Conservation (phyloP, 1,140 invertebrate species). For the Tigriopus japonicus region DNA sequence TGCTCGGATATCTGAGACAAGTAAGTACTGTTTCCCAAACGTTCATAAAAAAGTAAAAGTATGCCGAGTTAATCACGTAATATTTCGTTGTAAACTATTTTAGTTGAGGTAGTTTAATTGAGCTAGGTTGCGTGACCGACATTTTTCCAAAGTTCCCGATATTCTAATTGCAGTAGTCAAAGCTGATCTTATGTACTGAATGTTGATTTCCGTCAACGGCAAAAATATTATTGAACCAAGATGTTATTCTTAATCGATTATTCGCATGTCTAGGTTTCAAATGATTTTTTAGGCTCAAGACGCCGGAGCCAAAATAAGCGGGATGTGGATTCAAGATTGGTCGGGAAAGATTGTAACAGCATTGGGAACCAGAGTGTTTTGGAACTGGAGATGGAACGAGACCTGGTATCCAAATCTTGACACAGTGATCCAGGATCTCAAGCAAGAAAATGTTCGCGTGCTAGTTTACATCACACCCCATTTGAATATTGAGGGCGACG, state of each 20-base stretch:
- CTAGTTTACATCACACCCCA: conserved; percentile 28
- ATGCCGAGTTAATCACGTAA: no score
- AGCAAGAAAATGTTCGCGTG: conserved; percentile 21
- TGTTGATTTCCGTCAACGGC: no score
- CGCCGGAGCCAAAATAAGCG: conserved; percentile 22
- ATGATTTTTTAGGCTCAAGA: conserved; percentile 20
- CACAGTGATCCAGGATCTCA: conserved; percentile 20
- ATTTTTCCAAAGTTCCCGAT: no score
- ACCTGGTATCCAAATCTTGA: conserved; percentile 25
- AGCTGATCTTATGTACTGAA: no score
- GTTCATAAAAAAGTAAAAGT: no score
- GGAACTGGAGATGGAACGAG: conserved; percentile 29
- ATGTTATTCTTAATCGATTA: no score
- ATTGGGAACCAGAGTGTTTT: conserved; percentile 27
- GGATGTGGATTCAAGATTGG: conserved; percentile 31
- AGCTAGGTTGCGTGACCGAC: no score
- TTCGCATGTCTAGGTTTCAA: background rate
- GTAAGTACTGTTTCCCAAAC: no score
- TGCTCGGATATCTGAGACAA: conserved; percentile 7
- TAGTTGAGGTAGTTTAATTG: no score
- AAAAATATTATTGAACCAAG: no score
- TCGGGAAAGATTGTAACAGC: conserved; percentile 24
- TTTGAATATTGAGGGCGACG: conserved; percentile 23
- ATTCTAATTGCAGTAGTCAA: no score
- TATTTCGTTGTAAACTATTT: no score